Evolutionary conservation across 2,113 vertebrate genomes (phyloP).

Genomic region (Scortum barcoo): DNA sequence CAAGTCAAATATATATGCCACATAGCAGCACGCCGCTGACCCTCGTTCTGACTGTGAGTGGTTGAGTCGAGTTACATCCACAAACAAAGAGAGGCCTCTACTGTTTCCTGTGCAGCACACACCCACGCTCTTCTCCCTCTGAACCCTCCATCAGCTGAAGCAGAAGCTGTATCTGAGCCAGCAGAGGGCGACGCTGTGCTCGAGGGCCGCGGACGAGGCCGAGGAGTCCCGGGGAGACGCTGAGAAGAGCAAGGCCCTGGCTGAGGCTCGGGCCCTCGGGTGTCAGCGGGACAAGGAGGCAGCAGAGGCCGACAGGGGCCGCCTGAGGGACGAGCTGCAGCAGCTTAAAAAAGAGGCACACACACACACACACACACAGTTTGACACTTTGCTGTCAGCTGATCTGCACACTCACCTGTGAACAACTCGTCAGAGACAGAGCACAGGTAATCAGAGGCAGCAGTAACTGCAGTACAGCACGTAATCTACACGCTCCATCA

Average conservation of each 20-base stretch:
- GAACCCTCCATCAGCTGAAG: conserved; percentile 76
- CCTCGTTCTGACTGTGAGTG: background rate
- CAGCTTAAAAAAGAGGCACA: conserved; percentile 76
- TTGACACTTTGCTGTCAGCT: background rate
- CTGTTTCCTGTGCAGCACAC: conserved; percentile 38
- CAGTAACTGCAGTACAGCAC: background rate
- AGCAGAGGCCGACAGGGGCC: conserved; percentile 63
- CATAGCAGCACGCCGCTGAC: background rate
- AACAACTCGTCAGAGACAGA: background rate
- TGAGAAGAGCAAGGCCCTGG: conserved; percentile 69
- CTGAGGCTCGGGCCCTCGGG: conserved; percentile 69
- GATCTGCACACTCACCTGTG: background rate
- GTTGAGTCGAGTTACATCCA: conserved; percentile 24
- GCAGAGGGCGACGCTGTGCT: conserved; percentile 79
- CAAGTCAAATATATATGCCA: background rate
- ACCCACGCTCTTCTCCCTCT: background rate
- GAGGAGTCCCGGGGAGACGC: conserved; percentile 70
- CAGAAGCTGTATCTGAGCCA: conserved; percentile 78
- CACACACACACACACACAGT: conserved; percentile 2
- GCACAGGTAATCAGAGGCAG: background rate
- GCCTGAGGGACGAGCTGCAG: conserved; percentile 76
- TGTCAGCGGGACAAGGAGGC: conserved; percentile 69
- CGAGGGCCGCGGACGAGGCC: conserved; percentile 62
- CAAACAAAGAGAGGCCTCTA: conserved; percentile 54
- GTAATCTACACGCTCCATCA: background rate